Base-by-base conservation (phyloP, 2,113 vertebrate genomes). In the Indicator indicator region DNA sequence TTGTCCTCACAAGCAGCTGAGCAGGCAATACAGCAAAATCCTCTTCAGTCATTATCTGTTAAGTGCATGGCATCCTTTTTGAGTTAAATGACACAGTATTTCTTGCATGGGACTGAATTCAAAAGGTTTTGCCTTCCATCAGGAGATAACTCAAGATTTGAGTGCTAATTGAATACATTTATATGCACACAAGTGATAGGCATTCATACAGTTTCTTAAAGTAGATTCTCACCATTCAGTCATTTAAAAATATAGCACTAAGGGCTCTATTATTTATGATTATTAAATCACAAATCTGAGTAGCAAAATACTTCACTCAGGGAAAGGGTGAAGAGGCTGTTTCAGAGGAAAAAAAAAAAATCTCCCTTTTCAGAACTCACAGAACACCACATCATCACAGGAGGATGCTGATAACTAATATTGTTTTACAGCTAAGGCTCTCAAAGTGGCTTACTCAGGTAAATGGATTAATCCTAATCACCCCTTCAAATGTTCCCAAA, bases 131-230 rank as follows among this genome's bases (percentile, higher is more conserved):
- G 96, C 92, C 90, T 96, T 95, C 93, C 93, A 94, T 95, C 96
- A 96, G 90, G 88, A 94, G 94, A 96, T 95, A 96, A 97, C 91
- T 95, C 95, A 93, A 96, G 95, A 96, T 96, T 86, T 95, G 95
- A 95, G 95, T 91, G 93, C 94, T 96, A 94, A 95, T 95, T 97
- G 96, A 96, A 96, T 97, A 93, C 95, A 95, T 96, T 96, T 96
- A 96, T 96, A 97, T 92, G 93, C 95, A 92, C 91, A 96, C 94
- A 95, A 93, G 89, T 93, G 95, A 97, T 96, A 97, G 95, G 93
- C 94, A 96, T 96, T 95, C 94, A 96, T 94, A 95, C 93, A 93
- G 65, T 89, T 94, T 94, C 93, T 96, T 96, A 95, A 94, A 97
- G 95, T 96, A 96, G 95, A 95, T 84, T 94, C 90, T 95, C 88